These are phyloP conservation scores for Triplophysa siluroides DNA, from an alignment of 2,113 vertebrate species.

Conservation along the genomic window DNA sequence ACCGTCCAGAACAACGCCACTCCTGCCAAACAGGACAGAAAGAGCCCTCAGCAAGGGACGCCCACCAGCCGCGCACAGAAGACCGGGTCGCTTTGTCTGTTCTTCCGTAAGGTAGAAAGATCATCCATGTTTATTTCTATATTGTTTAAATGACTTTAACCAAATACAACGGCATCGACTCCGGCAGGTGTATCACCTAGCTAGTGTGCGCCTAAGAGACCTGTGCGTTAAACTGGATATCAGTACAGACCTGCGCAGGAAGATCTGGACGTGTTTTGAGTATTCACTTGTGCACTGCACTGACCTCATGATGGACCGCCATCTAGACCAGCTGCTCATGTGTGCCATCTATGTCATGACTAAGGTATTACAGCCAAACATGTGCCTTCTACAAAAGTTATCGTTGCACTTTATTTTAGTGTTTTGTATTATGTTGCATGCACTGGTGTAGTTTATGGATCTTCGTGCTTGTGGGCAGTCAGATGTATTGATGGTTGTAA, in stretches of 20 bases:
- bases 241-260: conserved; percentile 84
- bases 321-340: conserved; percentile 94
- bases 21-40: conserved; percentile 77
- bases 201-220: conserved; percentile 91
- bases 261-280: conserved; percentile 97
- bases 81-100: conserved; percentile 91
- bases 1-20: conserved; percentile 67
- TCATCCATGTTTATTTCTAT: background rate
- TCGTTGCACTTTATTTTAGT: too few species aligned
- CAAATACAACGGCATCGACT: background rate
- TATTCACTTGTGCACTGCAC: conserved; percentile 86
- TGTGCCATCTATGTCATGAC: conserved; percentile 94
- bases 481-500: too few species aligned
- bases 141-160: background rate
- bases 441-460: too few species aligned
- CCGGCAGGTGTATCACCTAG: conserved; percentile 92
- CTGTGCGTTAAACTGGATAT: conserved; percentile 89
- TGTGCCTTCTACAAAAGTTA: background rate
- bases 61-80: conserved; percentile 74
- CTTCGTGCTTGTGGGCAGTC: too few species aligned
- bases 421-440: too few species aligned
- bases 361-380: conserved; percentile 68
- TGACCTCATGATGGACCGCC: conserved; percentile 89
- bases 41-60: conserved; percentile 53
- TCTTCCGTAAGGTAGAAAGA: conserved; percentile 89